phyloP scores from a whole-genome alignment of 2,888 invertebrate genomes.

The Pharmacophagus antenor region DNA sequence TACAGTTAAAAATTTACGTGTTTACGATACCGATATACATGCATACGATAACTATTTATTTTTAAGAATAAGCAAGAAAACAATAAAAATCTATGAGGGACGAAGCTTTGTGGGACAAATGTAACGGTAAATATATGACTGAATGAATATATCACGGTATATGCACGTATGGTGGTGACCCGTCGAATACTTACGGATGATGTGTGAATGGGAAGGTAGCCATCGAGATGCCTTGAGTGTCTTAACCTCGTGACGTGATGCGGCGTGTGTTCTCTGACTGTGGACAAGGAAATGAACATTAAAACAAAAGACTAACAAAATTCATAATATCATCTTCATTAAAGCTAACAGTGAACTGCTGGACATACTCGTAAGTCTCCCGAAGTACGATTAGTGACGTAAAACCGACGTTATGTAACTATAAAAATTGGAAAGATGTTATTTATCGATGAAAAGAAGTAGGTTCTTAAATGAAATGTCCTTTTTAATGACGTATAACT shows the following conservation, averaged over 20 bases:
- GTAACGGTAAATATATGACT: constrained; percentile 31
- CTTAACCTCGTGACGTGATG: constrained; percentile 71
- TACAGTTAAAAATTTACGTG: too few relatives aligned
- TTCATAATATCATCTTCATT: too few relatives aligned
- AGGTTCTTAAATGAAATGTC: too few relatives aligned
- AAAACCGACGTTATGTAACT: too few relatives aligned
- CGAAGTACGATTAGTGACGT: too few relatives aligned
- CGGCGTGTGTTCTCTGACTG: constrained; percentile 66
- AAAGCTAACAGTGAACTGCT: too few relatives aligned
- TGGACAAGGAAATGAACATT: constrained; percentile 39
- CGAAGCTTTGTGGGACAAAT: constrained; percentile 60
- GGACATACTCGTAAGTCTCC: too few relatives aligned
- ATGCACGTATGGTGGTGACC: constrained; percentile 35
- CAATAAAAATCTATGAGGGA: constrained; percentile 64
- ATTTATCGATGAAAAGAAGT: too few relatives aligned
- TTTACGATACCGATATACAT: constrained; percentile 41
- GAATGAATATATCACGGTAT: constrained; percentile 28
- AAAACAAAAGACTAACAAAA: too few relatives aligned
- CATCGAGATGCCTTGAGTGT: constrained; percentile 68
- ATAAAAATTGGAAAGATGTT: too few relatives aligned
- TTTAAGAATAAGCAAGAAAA: constrained; percentile 64
- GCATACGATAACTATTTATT: constrained; percentile 48
- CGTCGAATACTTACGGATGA: constrained; percentile 60
- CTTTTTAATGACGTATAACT: too few relatives aligned
- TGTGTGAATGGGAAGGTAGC: constrained; percentile 58